Conservation (phyloP, 2,797 vertebrate species). For the Agapornis canus region DNA sequence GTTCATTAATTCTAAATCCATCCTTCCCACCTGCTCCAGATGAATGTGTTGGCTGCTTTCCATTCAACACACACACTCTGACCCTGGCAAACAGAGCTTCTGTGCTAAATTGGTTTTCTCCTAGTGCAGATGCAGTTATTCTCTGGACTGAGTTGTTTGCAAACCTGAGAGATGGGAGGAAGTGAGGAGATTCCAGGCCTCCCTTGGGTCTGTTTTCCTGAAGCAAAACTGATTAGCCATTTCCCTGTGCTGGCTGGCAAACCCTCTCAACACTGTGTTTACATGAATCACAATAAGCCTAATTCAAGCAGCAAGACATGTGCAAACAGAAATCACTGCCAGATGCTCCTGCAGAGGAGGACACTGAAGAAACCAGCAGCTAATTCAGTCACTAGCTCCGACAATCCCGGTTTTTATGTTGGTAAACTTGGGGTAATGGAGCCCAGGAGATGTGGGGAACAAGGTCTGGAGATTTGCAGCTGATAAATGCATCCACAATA, state of each 20-base stretch:
- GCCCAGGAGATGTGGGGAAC: neutral
- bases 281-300: constrained; percentile 38
- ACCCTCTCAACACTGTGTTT: neutral
- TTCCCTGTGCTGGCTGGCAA: neutral
- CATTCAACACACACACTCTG: accelerated
- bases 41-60: neutral
- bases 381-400: neutral
- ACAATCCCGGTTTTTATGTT: neutral
- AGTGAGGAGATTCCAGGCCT: neutral
- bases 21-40: neutral
- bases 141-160: neutral
- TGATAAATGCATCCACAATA: neutral
- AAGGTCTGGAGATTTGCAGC: neutral
- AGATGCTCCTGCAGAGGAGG: neutral
- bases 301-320: neutral
- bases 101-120: neutral
- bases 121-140: neutral
- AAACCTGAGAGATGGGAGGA: neutral
- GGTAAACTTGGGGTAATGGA: neutral
- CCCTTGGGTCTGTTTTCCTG: neutral
- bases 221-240: neutral
- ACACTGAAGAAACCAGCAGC: neutral
- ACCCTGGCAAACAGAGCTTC: neutral
- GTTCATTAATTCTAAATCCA: neutral
- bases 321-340: neutral